Evolutionary conservation across 2,113 vertebrate genomes (phyloP).

Genomic region (Jaculus jaculus): DNA sequence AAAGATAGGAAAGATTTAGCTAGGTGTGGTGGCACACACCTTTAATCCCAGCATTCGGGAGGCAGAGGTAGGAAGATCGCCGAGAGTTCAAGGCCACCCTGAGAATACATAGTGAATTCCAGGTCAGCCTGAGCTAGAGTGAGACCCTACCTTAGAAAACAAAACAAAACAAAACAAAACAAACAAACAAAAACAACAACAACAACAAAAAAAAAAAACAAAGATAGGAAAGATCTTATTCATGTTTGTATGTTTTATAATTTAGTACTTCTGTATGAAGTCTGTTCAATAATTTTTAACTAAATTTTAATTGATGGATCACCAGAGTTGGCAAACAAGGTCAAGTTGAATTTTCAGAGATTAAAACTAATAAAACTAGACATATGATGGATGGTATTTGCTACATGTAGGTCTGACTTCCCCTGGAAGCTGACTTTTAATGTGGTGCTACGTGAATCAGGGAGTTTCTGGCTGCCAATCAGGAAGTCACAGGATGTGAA

Average conservation of each 20-base stretch:
- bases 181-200: no score
- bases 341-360: neutral
- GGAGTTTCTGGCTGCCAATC: neutral
- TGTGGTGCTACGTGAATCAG: neutral
- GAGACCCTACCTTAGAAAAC: no score
- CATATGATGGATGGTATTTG: neutral
- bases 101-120: no score
- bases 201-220: no score
- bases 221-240: neutral
- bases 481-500: neutral
- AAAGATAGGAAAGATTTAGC: neutral
- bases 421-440: neutral
- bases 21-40: no score
- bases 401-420: neutral
- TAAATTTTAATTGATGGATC: conserved; percentile 9
- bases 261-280: neutral
- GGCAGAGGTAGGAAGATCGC: no score
- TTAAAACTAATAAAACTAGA: neutral
- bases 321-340: neutral
- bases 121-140: no score
- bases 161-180: no score
- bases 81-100: no score
- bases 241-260: neutral
- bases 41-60: no score
- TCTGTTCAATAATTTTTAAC: neutral